Evolutionary conservation across 2,888 invertebrate genomes (phyloP), one percentile per base, ranked within the genome.

Genomic region (Magallana nippona): DNA sequence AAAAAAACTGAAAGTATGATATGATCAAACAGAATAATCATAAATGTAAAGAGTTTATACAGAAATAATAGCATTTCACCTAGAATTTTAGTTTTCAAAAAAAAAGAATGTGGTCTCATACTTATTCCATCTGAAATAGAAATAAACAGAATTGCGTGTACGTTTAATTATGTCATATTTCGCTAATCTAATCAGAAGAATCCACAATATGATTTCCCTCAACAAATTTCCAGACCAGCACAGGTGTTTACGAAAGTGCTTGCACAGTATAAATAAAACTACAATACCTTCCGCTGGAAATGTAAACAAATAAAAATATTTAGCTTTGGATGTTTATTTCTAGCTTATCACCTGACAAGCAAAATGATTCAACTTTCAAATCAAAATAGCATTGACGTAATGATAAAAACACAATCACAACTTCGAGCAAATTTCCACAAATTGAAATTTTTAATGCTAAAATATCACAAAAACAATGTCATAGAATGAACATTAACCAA

Each of bases 81-180:
- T 32, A 71, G 32, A 32, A 27, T 71, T 71, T 71, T 71, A 71
- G 22, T 27, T 71, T 71, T 32, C 71, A 27, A 71, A 71, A 71
- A 63, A n/a, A n/a, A 32, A 22, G 3, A 44, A 71, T 22, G 22
- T 22, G 71, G 71, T 71, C 32, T 71, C 71, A 71, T 71, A 71
- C 81, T 81, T 81, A 81, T 81, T 60, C 81, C 63, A 81, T 57
- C 81, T 81, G 81, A 81, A 81, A 81, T 80, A 81, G 78, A 55
- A 56, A 78, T 55, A 56, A 27, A 78, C 78, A 78, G 56, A 78
- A 55, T 27, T 27, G 71, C 15, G 71, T 22, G 27, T 71, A 71
- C 27, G 22, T 71, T 27, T 71, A 13, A 27, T 27, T 5, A 71
- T 22, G 32, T 71, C 27, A 11, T 19, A n/a, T 60, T 10, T n/a